Conservation (phyloP, 2,797 vertebrate genomes). For the Helostoma temminkii region DNA sequence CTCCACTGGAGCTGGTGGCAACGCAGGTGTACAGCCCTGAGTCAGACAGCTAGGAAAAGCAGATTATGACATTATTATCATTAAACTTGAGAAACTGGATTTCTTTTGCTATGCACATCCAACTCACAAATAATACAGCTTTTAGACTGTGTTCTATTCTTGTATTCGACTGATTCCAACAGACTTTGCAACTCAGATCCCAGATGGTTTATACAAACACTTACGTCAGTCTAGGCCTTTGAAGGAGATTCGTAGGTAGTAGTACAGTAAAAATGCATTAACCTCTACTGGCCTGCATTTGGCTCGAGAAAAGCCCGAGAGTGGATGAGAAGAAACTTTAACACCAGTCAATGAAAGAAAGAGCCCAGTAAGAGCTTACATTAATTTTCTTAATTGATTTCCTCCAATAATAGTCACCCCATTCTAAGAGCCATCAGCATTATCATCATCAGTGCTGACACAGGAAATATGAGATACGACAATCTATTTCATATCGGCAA, state of each 20-base stretch:
- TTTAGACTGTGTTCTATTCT: slow-evolving; percentile 35
- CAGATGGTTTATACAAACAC: slow-evolving; percentile 69
- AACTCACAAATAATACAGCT: slow-evolving; percentile 34
- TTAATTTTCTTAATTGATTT: slow-evolving; percentile 93
- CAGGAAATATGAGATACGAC: slow-evolving; percentile 82
- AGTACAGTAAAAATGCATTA: slow-evolving; percentile 94
- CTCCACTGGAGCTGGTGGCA: slow-evolving; percentile 94
- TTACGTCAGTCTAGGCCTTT: slow-evolving; percentile 70
- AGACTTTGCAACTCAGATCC: slow-evolving; percentile 69
- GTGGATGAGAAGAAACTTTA: slow-evolving; percentile 75
- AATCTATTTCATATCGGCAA: slow-evolving; percentile 80
- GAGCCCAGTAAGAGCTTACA: slow-evolving; percentile 84
- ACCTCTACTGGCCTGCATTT: slow-evolving; percentile 87
- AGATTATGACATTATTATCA: slow-evolving; percentile 10
- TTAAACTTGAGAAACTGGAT: neutral
- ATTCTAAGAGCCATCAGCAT: slow-evolving; percentile 75
- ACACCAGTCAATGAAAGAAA: slow-evolving; percentile 61
- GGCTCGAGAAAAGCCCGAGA: slow-evolving; percentile 75
- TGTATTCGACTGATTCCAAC: slow-evolving; percentile 41
- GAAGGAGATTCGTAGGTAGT: slow-evolving; percentile 68
- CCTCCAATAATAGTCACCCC: slow-evolving; percentile 80
- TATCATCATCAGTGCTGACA: slow-evolving; percentile 77
- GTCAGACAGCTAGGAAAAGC: slow-evolving; percentile 87
- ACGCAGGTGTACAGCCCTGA: slow-evolving; percentile 94
- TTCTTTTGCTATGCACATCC: neutral